phyloP scores from a whole-genome alignment of 2,113 vertebrate species.

The Caracal caracal region DNA sequence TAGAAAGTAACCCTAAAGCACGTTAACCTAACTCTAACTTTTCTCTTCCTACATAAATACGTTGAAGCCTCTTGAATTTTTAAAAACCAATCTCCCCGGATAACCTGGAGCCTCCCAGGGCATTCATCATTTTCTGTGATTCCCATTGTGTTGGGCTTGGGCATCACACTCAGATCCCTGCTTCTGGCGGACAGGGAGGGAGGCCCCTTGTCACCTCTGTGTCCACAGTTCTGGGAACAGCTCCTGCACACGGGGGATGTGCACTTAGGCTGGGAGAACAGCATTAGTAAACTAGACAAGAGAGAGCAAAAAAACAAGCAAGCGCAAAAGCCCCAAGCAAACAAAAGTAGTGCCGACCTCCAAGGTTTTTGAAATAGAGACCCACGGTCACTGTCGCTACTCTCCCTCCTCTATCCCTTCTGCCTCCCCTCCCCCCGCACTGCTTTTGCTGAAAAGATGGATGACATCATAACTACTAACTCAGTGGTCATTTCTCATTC shows the following conservation, averaged over 20 bases:
- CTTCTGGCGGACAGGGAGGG: not conserved
- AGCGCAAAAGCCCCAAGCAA: not conserved
- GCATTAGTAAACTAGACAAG: not conserved
- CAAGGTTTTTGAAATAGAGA: not conserved
- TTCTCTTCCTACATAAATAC: constrained; percentile 5
- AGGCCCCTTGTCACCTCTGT: not conserved
- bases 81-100: not conserved
- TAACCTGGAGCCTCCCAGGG: not conserved
- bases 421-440: not conserved
- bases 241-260: not conserved
- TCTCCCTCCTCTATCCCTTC: not conserved
- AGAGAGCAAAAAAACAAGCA: not conserved
- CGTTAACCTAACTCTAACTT: not conserved
- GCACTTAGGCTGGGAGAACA: not conserved
- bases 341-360: not conserved
- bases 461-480: not conserved
- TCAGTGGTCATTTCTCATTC: not conserved
- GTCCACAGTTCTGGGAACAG: not conserved
- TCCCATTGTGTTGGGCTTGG: not conserved
- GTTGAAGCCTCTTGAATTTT: not conserved
- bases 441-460: not conserved
- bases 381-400: not conserved
- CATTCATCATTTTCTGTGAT: not conserved
- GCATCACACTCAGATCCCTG: not conserved
- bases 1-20: not conserved